Evolutionary conservation across 1,140 invertebrate species (phyloP), one percentile per base, ranked within the genome.

Genomic region (Daktulosphaira vitifoliae): DNA sequence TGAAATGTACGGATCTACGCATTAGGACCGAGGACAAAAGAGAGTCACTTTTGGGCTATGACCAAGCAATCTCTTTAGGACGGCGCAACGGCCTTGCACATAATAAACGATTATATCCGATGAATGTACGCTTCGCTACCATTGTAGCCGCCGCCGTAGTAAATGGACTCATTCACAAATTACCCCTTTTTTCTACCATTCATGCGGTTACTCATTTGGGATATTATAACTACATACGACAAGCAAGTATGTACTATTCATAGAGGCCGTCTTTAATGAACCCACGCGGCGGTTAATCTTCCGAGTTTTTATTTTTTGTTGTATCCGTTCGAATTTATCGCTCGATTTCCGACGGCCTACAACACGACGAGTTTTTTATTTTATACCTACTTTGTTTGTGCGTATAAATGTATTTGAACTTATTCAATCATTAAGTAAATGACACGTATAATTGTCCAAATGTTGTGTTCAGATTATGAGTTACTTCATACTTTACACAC

Each of bases 151-250:
- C 25, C 26, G 50, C 33, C 50, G 51, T 56, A 48, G 25, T 33
- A 62, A 62, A 62, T 6, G 56, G 42, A 62, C 42, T 62, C 56
- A 62, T 62, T 62, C 56, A 62, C 56, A 62, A 48, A 62, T 62
- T 62, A 62, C 56, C 56, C 56, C 26, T 53, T 62, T 59, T 62
- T 48, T 48, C 44, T 29, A 38, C 25, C 56, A 48, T 62, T 62
- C 56, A 62, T 3, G 39, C 42, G n/a, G 18, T 2, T 15, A 20
- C 44, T 22, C 7, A 9, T 46, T 20, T 26, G 11, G 29, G 29
- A 33, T 46, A 13, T 44, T 42, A 16, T 56, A 6, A 33, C 29
- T 33, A 33, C 11, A 33, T 33, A 11, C 11, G 29, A 33, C 29
- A 11, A 6, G 11, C 29, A 6, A 33, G 29, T 33, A 33, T 33